Evolutionary conservation across 2,888 invertebrate species (phyloP).

Genomic region (Orchesellides sinensis): DNA sequence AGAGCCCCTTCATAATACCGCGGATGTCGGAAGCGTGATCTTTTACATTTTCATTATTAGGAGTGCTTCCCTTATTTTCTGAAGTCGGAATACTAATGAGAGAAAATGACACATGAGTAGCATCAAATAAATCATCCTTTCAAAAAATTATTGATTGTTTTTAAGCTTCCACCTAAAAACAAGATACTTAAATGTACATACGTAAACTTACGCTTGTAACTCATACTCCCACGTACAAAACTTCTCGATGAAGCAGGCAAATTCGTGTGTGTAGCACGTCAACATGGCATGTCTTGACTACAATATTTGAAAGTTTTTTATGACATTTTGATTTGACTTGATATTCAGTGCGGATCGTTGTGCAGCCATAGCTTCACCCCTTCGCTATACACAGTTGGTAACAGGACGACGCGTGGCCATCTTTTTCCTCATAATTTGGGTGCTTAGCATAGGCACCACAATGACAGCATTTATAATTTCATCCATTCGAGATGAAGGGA

Average conservation of each 20-base stretch:
- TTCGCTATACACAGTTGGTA: constrained; percentile 88
- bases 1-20: too few species aligned
- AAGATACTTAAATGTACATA: too few species aligned
- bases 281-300: too few species aligned
- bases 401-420: constrained; percentile 84
- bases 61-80: background rate
- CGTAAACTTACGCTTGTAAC: too few species aligned
- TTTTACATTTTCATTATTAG: background rate
- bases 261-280: too few species aligned
- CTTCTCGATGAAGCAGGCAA: too few species aligned
- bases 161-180: too few species aligned
- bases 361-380: constrained; percentile 87
- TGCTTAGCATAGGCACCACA: constrained; percentile 73
- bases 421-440: constrained; percentile 83
- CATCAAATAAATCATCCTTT: constrained; percentile 18
- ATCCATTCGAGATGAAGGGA: constrained; percentile 24
- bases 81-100: constrained; percentile 19
- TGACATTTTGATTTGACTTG: background rate
- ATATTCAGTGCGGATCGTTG: constrained; percentile 79
- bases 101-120: constrained; percentile 30
- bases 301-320: too few species aligned
- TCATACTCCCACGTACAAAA: too few species aligned
- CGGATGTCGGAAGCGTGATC: too few species aligned
- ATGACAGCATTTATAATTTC: constrained; percentile 73
- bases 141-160: constrained; percentile 1